Conservation (phyloP, 1,140 invertebrate species). For the Zaprionus inermis region DNA sequence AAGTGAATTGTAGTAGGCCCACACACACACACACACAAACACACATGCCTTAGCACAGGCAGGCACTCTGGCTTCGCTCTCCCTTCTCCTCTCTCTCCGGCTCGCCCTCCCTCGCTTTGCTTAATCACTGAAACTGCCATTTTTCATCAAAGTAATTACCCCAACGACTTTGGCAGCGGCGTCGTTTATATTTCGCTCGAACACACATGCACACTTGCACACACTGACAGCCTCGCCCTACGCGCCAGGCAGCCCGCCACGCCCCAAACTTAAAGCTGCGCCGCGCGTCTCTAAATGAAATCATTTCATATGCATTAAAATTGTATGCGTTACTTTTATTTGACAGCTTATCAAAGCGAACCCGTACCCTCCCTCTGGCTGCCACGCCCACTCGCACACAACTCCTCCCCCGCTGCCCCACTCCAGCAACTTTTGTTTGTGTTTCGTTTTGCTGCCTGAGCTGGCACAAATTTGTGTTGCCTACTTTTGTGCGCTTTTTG, state of each 20-base stretch:
- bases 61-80: not conserved
- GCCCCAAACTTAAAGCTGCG: conserved; percentile 14
- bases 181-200: conserved; percentile 31
- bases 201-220: not conserved
- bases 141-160: conserved; percentile 82
- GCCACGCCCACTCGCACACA: not conserved
- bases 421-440: conserved; percentile 15
- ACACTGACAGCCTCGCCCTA: conserved; percentile 18
- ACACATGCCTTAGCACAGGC: conserved; percentile 18
- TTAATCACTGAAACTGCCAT: conserved; percentile 80
- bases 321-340: conserved; percentile 74
- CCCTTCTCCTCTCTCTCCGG: not conserved
- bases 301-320: conserved; percentile 79
- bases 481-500: conserved; percentile 61
- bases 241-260: not conserved
- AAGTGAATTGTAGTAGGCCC: conserved; percentile 67
- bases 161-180: conserved; percentile 15
- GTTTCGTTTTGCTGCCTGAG: conserved; percentile 39
- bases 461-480: conserved; percentile 60
- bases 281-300: conserved; percentile 59
- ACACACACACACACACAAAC: too few relatives aligned
- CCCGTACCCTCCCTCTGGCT: not conserved
- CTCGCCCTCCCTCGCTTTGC: conserved; percentile 21
- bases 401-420: not conserved
- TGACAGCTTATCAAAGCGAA: conserved; percentile 49